phyloP scores from a whole-genome alignment of 92 coral and sea anemone genomes.

The Palythoa grandiflora region DNA sequence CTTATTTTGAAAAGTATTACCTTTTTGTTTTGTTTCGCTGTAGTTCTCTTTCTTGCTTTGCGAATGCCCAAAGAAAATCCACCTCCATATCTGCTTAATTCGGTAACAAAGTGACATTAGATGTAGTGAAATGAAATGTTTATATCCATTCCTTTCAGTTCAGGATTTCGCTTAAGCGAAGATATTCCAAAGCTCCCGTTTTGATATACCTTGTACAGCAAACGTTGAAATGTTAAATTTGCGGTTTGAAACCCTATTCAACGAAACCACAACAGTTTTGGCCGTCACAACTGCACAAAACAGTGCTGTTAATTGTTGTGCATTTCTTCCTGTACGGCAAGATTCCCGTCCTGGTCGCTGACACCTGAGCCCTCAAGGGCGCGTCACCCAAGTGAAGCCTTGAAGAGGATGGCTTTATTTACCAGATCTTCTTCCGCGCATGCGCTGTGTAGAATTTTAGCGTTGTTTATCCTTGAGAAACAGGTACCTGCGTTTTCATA shows the following conservation, averaged over 20 bases:
- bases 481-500: conserved; percentile 24
- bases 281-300: background rate
- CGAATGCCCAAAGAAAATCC: conserved; percentile 52
- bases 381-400: conserved; percentile 68
- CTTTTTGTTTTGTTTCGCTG: conserved; percentile 32
- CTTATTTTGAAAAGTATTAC: conserved; percentile 34
- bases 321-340: conserved; percentile 15
- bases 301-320: background rate
- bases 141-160: conserved; percentile 10
- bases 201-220: background rate
- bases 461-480: conserved; percentile 22
- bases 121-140: background rate
- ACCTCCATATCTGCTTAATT: conserved; percentile 70
- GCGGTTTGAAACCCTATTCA: background rate
- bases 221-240: background rate
- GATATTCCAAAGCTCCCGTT: conserved; percentile 5
- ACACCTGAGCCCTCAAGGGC: conserved; percentile 45
- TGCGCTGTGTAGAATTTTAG: conserved; percentile 11
- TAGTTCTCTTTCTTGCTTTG: conserved; percentile 18
- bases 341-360: background rate
- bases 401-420: conserved; percentile 15
- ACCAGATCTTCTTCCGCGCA: conserved; percentile 8
- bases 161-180: background rate
- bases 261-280: background rate
- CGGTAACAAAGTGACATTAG: conserved; percentile 89